These are phyloP conservation scores for Jaculus jaculus DNA, from an alignment of 2,113 vertebrate species.

Conservation along the genomic window DNA sequence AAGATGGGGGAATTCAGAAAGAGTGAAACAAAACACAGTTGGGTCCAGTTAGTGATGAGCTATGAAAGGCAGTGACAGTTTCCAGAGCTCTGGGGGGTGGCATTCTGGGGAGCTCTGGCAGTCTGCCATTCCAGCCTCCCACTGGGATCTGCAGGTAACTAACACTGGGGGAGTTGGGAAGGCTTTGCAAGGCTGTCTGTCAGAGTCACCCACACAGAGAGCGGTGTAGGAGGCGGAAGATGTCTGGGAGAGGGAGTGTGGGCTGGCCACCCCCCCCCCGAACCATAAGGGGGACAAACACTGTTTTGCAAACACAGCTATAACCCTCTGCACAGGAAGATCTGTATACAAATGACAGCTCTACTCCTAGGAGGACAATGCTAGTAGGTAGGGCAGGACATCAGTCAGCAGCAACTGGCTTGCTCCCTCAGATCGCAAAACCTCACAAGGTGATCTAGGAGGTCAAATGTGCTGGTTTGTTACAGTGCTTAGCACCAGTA, in stretches of 20 bases:
- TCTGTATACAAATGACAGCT: neutral
- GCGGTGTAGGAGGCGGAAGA: neutral
- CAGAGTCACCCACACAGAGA: conserved; percentile 67
- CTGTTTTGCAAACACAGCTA: conserved; percentile 54
- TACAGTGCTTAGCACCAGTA: fast-evolving
- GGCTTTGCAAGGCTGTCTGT: conserved; percentile 64
- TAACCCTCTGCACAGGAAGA: neutral
- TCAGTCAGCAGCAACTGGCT: neutral
- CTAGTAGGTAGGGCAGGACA: neutral
- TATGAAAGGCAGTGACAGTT: conserved; percentile 23
- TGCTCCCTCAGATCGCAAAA: neutral
- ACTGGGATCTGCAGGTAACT: conserved; percentile 53
- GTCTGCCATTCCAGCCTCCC: conserved; percentile 66
- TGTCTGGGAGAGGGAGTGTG: conserved; percentile 39
- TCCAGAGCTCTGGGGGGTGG: conserved; percentile 29
- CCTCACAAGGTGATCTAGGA: neutral
- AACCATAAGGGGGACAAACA: conserved; percentile 43
- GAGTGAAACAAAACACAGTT: neutral
- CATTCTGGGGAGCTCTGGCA: neutral
- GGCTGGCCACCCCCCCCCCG: conserved; percentile 27
- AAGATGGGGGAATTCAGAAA: neutral
- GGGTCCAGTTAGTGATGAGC: neutral
- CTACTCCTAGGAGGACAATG: neutral
- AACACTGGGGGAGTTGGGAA: neutral
- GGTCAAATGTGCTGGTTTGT: neutral